These are phyloP conservation scores for Diuraphis noxia DNA, from an alignment of 1,140 invertebrate genomes.

Conservation along the genomic window DNA sequence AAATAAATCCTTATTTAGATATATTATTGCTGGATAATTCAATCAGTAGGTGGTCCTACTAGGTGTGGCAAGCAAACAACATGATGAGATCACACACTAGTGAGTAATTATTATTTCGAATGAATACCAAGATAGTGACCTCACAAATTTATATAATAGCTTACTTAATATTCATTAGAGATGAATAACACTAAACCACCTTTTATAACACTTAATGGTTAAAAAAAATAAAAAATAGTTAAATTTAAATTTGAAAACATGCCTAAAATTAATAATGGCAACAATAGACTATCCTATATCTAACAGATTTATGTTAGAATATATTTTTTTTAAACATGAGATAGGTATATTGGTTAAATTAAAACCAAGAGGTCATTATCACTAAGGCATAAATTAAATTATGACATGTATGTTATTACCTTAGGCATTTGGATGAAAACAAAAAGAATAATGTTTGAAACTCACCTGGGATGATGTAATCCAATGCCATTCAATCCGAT, in stretches of 20 bases:
- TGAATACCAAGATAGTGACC: neutral
- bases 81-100: slow-evolving; percentile 27
- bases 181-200: neutral
- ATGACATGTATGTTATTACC: neutral
- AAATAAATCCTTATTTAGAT: neutral
- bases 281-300: neutral
- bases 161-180: slow-evolving; percentile 20
- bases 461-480: slow-evolving; percentile 66
- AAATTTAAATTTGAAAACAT: neutral
- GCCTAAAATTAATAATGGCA: neutral
- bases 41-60: slow-evolving; percentile 39
- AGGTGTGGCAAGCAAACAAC: slow-evolving; percentile 31
- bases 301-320: neutral
- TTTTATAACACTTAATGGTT: neutral
- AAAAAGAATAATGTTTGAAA: neutral
- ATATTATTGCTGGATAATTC: neutral
- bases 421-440: neutral
- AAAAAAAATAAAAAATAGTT: neutral
- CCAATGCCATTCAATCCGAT: slow-evolving; percentile 67
- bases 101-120: neutral
- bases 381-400: neutral
- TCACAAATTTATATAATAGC: neutral
- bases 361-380: neutral
- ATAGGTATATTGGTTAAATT: neutral
- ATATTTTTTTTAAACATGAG: neutral